Conservation (phyloP, 2,888 invertebrate species). For the Charanyca ferruginea region DNA sequence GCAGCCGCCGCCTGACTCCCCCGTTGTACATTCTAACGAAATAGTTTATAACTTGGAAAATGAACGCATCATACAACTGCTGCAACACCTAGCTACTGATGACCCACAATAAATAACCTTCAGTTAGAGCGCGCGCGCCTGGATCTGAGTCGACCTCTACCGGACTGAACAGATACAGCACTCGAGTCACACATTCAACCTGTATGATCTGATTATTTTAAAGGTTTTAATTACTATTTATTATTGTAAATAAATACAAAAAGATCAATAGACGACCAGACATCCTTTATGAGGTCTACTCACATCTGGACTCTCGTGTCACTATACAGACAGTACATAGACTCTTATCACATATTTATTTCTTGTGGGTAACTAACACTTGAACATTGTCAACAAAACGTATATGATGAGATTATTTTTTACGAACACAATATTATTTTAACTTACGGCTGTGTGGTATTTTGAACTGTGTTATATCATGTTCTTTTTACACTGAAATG, state of each 20-base stretch:
- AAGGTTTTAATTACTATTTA: constrained; percentile 50
- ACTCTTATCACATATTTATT: constrained; percentile 74
- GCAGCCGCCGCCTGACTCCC: constrained; percentile 76
- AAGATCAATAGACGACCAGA: constrained; percentile 24
- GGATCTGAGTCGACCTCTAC: constrained; percentile 43
- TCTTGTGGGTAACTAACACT: constrained; percentile 79
- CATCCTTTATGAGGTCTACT: constrained; percentile 35
- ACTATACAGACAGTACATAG: constrained; percentile 54
- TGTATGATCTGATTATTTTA: constrained; percentile 52
- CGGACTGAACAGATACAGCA: constrained; percentile 10
- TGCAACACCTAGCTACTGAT: constrained; percentile 52
- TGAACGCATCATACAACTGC: constrained; percentile 63
- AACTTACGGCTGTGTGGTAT: constrained; percentile 83
- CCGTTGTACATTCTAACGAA: constrained; percentile 80
- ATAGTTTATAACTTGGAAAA: constrained; percentile 67
- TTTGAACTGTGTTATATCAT: constrained; percentile 63
- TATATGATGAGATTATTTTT: constrained; percentile 71
- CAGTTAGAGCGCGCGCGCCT: constrained; percentile 50
- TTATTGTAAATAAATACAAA: constrained; percentile 57
- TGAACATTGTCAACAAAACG: constrained; percentile 73
- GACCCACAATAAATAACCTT: constrained; percentile 76
- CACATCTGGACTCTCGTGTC: constrained; percentile 57
- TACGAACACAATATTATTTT: constrained; percentile 57
- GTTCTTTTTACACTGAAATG: constrained; percentile 60
- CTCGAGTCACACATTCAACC: constrained; percentile 23